Base-by-base conservation (phyloP, 2,888 invertebrate species). In the Apoderus coryli region DNA sequence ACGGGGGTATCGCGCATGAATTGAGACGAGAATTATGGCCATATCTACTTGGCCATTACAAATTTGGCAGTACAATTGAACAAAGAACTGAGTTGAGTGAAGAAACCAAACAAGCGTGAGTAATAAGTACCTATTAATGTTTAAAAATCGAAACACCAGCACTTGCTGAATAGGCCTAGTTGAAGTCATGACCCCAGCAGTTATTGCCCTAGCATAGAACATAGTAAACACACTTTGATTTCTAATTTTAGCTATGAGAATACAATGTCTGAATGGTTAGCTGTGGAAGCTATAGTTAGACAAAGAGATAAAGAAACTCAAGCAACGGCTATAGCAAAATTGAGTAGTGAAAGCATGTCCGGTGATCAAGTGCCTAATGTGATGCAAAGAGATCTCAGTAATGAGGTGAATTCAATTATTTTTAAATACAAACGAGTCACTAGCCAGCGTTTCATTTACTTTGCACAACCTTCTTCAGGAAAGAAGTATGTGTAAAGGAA, bases 261-360 rank as follows among this genome's bases (percentile, higher is more conserved):
- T 4, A 82, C 81, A 1, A 86, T 92, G 82, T 86, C 89, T 0
- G 90, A 92, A 54, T 93, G 93, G 93, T 56, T 89, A 35, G 88
- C 89, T 1, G 86, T 92, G 1, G 93, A 95, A 51, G 89, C 89
- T 1, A 89, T 92, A 38, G 86, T 92, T 0, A 60, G 74, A 27
- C 82, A 85, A 50, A 59, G 74, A 4, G 86, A 89, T 46, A 74
- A 76, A 37, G 85, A 85, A 52, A 76, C 74, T 24, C 81, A 84
- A 36, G 86, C 85, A 0, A 76, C 77, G 6, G 86, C 85, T 22
- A 73, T 86, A 29, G 86, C 86, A 4, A 76, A 86, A 48, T 62
- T 86, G n/a, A 80, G 77, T 31, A 73, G 76, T 10, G 82, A 81
- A 48, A 76, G 76, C 35, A 75, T 55, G 49, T 72, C 57, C 32